Conservation (phyloP, 2,888 invertebrate genomes). For the Ectemnius cavifrons region DNA sequence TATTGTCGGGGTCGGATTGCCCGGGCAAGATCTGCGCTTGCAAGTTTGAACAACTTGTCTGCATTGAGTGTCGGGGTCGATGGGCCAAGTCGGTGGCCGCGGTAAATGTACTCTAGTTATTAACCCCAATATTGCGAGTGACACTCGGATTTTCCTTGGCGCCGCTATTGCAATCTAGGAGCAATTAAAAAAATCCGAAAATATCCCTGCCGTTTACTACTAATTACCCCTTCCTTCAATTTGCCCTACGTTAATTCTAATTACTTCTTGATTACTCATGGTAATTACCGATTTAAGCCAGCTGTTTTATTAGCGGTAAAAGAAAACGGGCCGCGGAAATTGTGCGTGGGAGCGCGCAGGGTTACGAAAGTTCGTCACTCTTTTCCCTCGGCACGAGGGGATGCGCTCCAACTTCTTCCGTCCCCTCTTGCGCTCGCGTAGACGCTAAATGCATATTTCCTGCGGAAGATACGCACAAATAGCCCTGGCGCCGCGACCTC, state of each 20-base stretch:
- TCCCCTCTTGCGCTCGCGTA: constrained; percentile 6
- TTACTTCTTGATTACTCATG: not conserved
- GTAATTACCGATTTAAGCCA: not conserved
- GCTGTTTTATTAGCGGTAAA: not conserved
- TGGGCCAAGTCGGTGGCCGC: constrained; percentile 16
- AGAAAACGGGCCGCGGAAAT: constrained; percentile 4
- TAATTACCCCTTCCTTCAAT: not conserved
- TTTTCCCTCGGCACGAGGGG: not conserved
- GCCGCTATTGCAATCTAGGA: constrained; percentile 19
- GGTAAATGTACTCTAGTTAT: constrained; percentile 40
- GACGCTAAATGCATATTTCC: constrained; percentile 22
- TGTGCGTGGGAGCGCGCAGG: constrained; percentile 1
- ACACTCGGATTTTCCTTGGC: constrained; percentile 30
- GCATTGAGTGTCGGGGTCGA: constrained; percentile 36
- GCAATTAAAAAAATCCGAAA: constrained; percentile 31
- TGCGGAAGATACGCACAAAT: constrained; percentile 5
- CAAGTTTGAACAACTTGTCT: constrained; percentile 34
- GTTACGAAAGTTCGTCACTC: constrained; percentile 21
- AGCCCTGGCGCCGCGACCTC: not conserved
- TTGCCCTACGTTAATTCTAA: not conserved
- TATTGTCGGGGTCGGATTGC: constrained; percentile 48
- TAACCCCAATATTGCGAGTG: constrained; percentile 35
- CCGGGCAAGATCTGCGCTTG: constrained; percentile 20
- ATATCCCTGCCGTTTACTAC: constrained; percentile 17
- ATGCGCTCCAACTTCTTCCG: constrained; percentile 9